Evolutionary conservation across 2,888 invertebrate species (phyloP), one percentile per base, ranked within the genome.

Genomic region (Diaprepes abbreviatus): DNA sequence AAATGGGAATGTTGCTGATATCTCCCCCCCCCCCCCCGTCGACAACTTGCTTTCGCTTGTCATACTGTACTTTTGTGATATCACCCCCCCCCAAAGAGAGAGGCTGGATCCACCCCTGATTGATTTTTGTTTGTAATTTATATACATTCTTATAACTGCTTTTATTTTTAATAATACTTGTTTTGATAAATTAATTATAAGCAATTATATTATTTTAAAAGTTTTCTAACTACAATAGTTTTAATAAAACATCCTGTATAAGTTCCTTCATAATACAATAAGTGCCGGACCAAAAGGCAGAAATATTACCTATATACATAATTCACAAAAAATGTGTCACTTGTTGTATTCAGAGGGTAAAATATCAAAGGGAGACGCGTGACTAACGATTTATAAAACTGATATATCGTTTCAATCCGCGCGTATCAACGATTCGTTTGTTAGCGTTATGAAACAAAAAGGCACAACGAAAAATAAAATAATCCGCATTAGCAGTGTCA

Each of bases 301-400:
- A 62, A 48, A 62, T 50, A 62, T 59, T 31, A 59, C 43, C 59
- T 33, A 59, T 59, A 59, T 59, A 59, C 59, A 62, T 62, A 50
- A 62, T 62, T 62, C 62, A 62, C 62, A 50, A 62, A 50, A 45
- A 48, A 48, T 38, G 50, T 50, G 62, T 62, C 62, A 62, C 62
- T 62, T 62, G 62, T 62, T 50, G 62, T 50, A 62, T 48, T 62
- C 33, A 62, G 50, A 62, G 62, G 62, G 50, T 62, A 50, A 62
- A 62, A 62, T 60, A 62, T 62, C 62, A 62, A 62, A 62, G 62
- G 35, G 62, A 62, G 62, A 48, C 36, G 35, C 31, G 62, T 31
- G 60, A 62, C 50, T 62, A 48, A 50, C 62, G 62, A 62, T 60
- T 60, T 60, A 50, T 62, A 62, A 62, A 62, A 50, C 60, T 62